Evolutionary conservation across 2,888 invertebrate species (phyloP), one percentile per base, ranked within the genome.

Genomic region (Erebia epiphron): DNA sequence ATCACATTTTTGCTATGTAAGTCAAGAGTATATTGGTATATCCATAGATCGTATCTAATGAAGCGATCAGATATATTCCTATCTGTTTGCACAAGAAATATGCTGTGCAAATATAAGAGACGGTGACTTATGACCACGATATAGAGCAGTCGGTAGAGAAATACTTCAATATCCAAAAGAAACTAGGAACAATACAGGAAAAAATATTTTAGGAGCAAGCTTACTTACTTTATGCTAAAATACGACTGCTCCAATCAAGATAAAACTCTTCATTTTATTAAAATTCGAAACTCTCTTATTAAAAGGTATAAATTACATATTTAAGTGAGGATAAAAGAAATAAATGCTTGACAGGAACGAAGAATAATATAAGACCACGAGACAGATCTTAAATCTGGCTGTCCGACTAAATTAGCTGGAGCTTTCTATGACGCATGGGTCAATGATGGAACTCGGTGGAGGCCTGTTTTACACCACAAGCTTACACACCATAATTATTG

Each of bases 61-160:
- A 13, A 63, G 63, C 49, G 63, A 63, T 49, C 63, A 46, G 49
- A 63, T 63, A 49, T 49, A 62, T 46, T 21, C 21, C 46, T 9
- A 21, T 62, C 9, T 49, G 8, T 46, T 49, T 63, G 49, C 18
- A 26, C 46, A 21, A 26, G 50, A 49, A 63, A 49, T 46, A 63
- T 50, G 49, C 63, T 49, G 18, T 50, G 26, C 50, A 63, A 63
- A 63, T 50, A 43, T 7, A 14, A 26, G 21, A 49, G 49, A 63
- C 50, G 13, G 49, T 49, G 63, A 63, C n/a, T 13, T 63, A 26
- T n/a, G 21, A 9, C 18, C 5, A 18, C 14, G 26, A 52, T 43
- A 61, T 10, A 43, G 8, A 16, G 61, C n/a, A 43, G 26, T 14
- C 26, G 26, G 26, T 26, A 26, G 26, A 14, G 61, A 61, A 43